A percentile compares a stretch with the other conserved stretches of the same genome.
phyloP scores from a whole-genome alignment of 1,140 invertebrate genomes.

The Drosophila hydei region DNA sequence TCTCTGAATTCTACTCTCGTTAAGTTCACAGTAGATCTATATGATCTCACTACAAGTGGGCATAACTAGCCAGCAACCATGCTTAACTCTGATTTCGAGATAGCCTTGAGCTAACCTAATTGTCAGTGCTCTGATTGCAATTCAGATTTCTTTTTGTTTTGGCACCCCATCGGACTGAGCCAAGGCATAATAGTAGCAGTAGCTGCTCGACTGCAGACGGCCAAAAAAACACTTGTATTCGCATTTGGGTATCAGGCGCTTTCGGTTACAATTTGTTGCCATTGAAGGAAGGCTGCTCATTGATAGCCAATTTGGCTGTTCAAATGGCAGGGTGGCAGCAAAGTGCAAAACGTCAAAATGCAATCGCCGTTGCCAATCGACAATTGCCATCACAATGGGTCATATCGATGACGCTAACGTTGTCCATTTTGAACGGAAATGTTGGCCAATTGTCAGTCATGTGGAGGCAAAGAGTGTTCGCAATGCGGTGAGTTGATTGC shows the following conservation, averaged over 20 bases:
- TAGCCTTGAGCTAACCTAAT: slow-evolving; percentile 6
- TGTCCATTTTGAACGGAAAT: slow-evolving; percentile 55
- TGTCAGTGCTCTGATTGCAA: slow-evolving; percentile 16
- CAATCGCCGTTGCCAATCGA: slow-evolving; percentile 17
- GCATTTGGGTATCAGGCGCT: slow-evolving; percentile 2
- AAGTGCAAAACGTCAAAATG: slow-evolving; percentile 28
- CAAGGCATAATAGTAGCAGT: slow-evolving; percentile 14
- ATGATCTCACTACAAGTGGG: too few relatives aligned
- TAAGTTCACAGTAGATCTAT: too few relatives aligned
- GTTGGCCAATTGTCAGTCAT: slow-evolving; percentile 43
- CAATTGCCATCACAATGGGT: slow-evolving; percentile 49
- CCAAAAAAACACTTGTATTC: neutral
- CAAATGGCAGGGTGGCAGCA: slow-evolving; percentile 65
- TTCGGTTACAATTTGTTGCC: slow-evolving; percentile 14
- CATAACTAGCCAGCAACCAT: neutral
- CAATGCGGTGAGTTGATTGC: slow-evolving; percentile 21
- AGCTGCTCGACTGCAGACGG: slow-evolving; percentile 5
- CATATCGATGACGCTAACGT: slow-evolving; percentile 52
- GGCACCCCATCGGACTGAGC: slow-evolving; percentile 40
- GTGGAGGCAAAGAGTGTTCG: neutral
- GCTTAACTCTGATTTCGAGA: neutral
- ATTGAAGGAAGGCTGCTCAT: slow-evolving; percentile 52
- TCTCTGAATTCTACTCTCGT: too few relatives aligned
- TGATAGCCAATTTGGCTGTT: slow-evolving; percentile 68
- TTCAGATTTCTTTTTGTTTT: slow-evolving; percentile 31